Evolutionary conservation across 2,113 vertebrate genomes (phyloP).

Genomic region (Ursus arctos): DNA sequence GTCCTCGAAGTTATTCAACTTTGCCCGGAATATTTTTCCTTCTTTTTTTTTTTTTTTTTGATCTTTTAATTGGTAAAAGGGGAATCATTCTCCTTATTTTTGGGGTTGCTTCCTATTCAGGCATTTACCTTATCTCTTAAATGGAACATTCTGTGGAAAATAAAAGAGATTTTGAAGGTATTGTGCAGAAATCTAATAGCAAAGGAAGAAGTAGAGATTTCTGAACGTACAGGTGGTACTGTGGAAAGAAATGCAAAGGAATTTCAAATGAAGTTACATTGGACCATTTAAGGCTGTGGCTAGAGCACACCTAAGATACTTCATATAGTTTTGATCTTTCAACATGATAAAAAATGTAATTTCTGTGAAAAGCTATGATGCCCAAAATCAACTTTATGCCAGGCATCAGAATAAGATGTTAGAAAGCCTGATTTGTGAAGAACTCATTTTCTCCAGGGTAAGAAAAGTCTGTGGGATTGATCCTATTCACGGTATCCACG

Average conservation of each 20-base stretch:
- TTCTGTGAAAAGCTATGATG: background rate
- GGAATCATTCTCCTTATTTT: background rate
- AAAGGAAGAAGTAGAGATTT: constrained; percentile 59
- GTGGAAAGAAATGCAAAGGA: background rate
- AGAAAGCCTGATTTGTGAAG: background rate
- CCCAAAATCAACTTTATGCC: constrained; percentile 37
- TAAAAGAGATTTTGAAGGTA: constrained; percentile 65
- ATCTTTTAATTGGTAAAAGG: background rate
- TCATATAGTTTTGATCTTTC: constrained; percentile 36
- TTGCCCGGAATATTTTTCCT: background rate
- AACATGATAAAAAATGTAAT: constrained; percentile 15
- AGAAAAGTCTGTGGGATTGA: background rate
- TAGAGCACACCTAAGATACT: background rate
- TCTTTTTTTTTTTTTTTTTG: background rate
- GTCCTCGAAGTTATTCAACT: background rate
- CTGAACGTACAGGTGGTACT: background rate
- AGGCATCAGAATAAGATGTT: background rate
- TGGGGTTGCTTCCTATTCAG: background rate
- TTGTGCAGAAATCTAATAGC: constrained; percentile 61
- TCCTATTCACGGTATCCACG: background rate
- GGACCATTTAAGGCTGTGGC: constrained; percentile 27
- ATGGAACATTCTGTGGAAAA: background rate
- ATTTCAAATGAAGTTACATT: constrained; percentile 55
- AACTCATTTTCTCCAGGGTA: background rate
- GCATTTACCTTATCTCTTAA: constrained; percentile 53